Evolutionary conservation across 2,888 invertebrate genomes (phyloP).

Genomic region (Stenurella melanura): DNA sequence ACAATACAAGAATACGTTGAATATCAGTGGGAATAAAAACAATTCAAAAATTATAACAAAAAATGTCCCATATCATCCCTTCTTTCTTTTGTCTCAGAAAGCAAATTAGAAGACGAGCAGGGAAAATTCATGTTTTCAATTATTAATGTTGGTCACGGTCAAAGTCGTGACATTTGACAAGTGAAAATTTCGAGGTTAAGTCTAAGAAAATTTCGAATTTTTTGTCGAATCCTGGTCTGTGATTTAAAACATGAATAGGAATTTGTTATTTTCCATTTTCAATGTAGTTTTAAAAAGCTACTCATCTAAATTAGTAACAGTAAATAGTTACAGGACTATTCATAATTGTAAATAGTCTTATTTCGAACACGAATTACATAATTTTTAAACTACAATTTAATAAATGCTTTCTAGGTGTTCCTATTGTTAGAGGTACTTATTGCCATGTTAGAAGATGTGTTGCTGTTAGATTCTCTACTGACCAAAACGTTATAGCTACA

Average conservation of each 20-base stretch:
- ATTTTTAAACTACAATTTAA: background rate
- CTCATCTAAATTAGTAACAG: slow-evolving; percentile 35
- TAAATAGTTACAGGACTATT: slow-evolving; percentile 30
- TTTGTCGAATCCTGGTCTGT: background rate
- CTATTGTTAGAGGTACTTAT: background rate
- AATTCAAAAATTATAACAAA: background rate
- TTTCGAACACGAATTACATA: background rate
- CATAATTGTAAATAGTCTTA: slow-evolving; percentile 11
- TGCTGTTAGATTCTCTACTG: slow-evolving; percentile 2
- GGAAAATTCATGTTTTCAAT: slow-evolving; percentile 3
- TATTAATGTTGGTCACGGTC: slow-evolving; percentile 17
- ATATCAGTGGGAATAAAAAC: background rate
- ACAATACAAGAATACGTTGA: background rate
- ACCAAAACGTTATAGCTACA: slow-evolving; percentile 1
- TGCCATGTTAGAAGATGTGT: background rate
- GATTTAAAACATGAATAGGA: slow-evolving; percentile 1
- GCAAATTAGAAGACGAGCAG: slow-evolving; percentile 9
- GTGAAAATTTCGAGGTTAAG: too few relatives aligned
- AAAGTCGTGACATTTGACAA: background rate
- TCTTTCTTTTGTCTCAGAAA: background rate
- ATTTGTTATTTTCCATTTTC: slow-evolving; percentile 2
- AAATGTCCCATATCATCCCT: background rate
- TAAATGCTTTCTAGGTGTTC: background rate
- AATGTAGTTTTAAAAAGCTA: slow-evolving; percentile 40
- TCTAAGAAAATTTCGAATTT: background rate